Conservation (phyloP, 2,113 vertebrate genomes). For the Hoplias malabaricus region DNA sequence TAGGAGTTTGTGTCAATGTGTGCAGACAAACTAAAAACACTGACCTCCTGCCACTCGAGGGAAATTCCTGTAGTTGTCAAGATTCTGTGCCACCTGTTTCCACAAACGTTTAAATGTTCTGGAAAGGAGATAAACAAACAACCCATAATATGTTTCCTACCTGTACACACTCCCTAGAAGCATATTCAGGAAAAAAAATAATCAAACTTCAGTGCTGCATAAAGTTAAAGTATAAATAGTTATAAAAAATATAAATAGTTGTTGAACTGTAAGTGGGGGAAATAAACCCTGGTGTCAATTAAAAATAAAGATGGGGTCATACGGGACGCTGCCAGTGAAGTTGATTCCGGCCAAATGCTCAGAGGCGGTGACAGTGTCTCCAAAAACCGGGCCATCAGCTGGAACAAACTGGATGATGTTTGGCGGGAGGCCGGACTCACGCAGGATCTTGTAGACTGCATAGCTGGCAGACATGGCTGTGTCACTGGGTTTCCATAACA, state of each 20-base stretch:
- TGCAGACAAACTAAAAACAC: background rate
- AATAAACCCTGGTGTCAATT: background rate
- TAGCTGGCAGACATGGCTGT: slow-evolving; percentile 89
- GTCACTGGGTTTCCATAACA: slow-evolving; percentile 97
- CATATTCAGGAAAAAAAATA: background rate
- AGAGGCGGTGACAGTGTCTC: slow-evolving; percentile 83
- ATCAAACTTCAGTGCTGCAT: background rate
- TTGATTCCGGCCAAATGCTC: slow-evolving; percentile 91
- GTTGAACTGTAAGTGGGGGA: background rate
- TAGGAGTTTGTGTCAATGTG: background rate
- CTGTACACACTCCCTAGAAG: background rate
- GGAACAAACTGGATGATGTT: slow-evolving; percentile 93
- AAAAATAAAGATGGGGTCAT: slow-evolving; percentile 51
- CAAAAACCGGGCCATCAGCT: slow-evolving; percentile 84
- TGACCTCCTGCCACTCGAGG: slow-evolving; percentile 90
- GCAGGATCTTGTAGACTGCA: slow-evolving; percentile 80
- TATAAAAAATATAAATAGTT: background rate
- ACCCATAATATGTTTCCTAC: background rate
- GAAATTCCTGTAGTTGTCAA: slow-evolving; percentile 87
- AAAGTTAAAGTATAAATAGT: background rate
- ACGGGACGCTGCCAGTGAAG: slow-evolving; percentile 97
- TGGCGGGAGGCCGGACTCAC: slow-evolving; percentile 87
- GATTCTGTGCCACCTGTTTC: slow-evolving; percentile 90
- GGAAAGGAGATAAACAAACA: slow-evolving; percentile 10
- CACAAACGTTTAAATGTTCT: slow-evolving; percentile 94